Evolutionary conservation across 1,140 invertebrate genomes (phyloP), one percentile per base, ranked within the genome.

Genomic region (Helicorthomorpha holstii): DNA sequence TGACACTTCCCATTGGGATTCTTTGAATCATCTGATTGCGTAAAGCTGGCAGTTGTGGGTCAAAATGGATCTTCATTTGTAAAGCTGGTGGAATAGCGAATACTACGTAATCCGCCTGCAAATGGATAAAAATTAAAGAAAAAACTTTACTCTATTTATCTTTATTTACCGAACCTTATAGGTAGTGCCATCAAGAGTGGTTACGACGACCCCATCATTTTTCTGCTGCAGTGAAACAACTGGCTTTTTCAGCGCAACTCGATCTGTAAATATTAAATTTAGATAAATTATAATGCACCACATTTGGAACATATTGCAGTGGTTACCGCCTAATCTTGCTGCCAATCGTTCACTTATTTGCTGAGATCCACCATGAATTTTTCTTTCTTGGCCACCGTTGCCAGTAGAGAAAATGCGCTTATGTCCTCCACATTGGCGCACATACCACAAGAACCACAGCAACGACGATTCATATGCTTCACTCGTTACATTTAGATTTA

Each of bases 391-490:
- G 27, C 51, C 66, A 14, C 65, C 67, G 54, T 66, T 64, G 24
- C 60, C 59, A n/a, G 63, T 64, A 1, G 61, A 63, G 42, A 63
- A 61, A 24, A 69, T 68, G 26, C 64, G 24, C 27, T 60, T 57
- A 0, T 55, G 50, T 24, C 66, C 66, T 21, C 65, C 65, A 50
- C 63, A 64, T 24, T 63, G 58, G 50, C 61, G 62, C 12, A 68
- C 51, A 54, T 68, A 69, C 66, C 66, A 69, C 4, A 70, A 50
- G 23, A 68, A 61, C 63, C 65, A 69, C 7, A 70, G 57, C n/a
- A 66, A 49, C 1, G 67, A 69, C 22, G 61, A 58, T 56, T 69
- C 66, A 48, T 64, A 63, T 2, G 65, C 58, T 49, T 65, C 64
- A 25, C 59, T 58, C 3, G 67, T 68, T 4, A 69, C 57, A 38